Evolutionary conservation across 2,797 vertebrate genomes (phyloP).

Genomic region (Diglossa cyanea): DNA sequence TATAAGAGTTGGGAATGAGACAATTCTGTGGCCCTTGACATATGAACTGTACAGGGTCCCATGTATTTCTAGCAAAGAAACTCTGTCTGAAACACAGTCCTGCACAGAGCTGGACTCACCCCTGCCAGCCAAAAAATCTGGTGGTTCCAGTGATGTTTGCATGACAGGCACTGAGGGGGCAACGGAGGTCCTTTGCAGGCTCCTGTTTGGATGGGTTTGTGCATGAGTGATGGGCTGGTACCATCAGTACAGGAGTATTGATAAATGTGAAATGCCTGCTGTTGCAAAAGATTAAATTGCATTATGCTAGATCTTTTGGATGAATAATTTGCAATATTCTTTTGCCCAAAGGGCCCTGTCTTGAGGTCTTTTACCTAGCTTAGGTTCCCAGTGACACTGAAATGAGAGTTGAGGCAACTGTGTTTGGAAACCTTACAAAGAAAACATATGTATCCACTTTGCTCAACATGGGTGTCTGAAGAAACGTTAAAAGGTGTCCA

Average conservation of each 20-base stretch:
- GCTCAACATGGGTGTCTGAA: constrained; percentile 50
- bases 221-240: not conserved
- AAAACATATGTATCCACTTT: constrained; percentile 52
- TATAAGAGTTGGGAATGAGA: not conserved
- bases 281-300: not conserved
- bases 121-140: not conserved
- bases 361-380: constrained; percentile 25
- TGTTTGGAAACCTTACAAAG: constrained; percentile 49
- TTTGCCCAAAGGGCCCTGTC: not conserved
- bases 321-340: not conserved
- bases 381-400: not conserved
- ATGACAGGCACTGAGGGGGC: not conserved
- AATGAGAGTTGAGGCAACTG: constrained; percentile 17
- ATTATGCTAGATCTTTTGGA: not conserved
- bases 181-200: not conserved
- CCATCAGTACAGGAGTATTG: not conserved
- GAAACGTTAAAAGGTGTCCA: constrained; percentile 54
- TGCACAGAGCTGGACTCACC: not conserved
- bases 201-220: not conserved
- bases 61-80: not conserved
- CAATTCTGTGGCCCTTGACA: not conserved
- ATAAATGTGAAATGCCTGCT: not conserved
- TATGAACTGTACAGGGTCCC: not conserved
- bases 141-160: not conserved
- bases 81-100: not conserved